These are phyloP conservation scores for Malaclemys terrapin DNA, from an alignment of 2,113 vertebrate genomes.

Conservation along the genomic window DNA sequence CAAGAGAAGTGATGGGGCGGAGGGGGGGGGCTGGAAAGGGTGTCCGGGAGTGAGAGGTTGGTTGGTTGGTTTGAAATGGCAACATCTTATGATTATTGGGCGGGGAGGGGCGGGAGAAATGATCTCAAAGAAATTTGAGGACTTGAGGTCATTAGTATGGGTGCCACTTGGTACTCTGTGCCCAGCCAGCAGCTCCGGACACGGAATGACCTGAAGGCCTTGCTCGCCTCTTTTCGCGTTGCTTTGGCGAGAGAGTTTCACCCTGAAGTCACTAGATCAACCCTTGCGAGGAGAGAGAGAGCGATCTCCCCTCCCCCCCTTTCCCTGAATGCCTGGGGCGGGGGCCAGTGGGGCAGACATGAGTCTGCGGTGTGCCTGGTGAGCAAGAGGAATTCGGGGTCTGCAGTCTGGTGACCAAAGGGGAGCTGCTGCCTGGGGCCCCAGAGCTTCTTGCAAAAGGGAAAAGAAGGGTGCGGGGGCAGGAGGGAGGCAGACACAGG, in stretches of 20 bases:
- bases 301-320: not conserved
- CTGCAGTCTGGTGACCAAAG: not conserved
- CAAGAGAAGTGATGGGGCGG: not conserved
- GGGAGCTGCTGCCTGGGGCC: not conserved
- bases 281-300: not conserved
- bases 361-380: not conserved
- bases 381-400: not conserved
- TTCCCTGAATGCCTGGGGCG: not conserved
- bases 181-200: not conserved
- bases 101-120: not conserved
- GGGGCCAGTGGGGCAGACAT: no score
- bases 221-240: not conserved
- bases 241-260: not conserved
- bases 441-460: no score
- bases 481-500: not conserved
- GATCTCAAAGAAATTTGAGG: not conserved
- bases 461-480: not conserved
- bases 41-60: not conserved
- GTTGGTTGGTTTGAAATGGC: not conserved
- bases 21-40: not conserved
- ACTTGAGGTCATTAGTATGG: not conserved
- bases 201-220: not conserved
- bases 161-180: not conserved
- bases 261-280: not conserved
- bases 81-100: not conserved